phyloP scores from a whole-genome alignment of 53 echinoderm and acorn worm species.

The Echinarachnius parma region DNA sequence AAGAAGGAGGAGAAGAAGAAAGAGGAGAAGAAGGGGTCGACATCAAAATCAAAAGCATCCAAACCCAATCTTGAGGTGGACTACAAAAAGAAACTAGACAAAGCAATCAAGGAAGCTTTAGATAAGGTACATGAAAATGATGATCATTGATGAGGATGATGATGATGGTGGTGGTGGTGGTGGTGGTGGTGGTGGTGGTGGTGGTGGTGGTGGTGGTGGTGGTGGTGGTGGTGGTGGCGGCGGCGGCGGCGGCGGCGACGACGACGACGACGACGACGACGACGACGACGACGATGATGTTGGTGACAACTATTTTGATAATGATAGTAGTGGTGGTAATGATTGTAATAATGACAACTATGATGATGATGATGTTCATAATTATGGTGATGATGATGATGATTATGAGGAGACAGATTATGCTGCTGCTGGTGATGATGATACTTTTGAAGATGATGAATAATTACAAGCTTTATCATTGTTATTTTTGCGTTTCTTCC shows the following conservation, averaged over 20 bases:
- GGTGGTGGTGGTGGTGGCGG: background rate
- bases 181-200: background rate
- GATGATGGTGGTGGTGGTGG: background rate
- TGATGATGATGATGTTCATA: too few relatives aligned
- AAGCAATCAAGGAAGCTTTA: conserved; percentile 73
- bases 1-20: background rate
- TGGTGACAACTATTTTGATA: background rate
- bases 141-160: too few relatives aligned
- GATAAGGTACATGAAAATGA: conserved; percentile 54
- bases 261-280: background rate
- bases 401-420: too few relatives aligned
- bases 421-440: too few relatives aligned
- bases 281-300: too few relatives aligned
- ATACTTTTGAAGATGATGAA: too few relatives aligned
- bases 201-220: background rate
- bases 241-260: background rate
- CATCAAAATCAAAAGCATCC: background rate
- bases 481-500: background rate
- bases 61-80: conserved; percentile 66
- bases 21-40: background rate
- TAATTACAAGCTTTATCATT: too few relatives aligned
- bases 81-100: conserved; percentile 61
- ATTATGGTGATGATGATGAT: too few relatives aligned
- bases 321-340: too few relatives aligned
- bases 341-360: too few relatives aligned